Conservation (phyloP, 2,888 invertebrate genomes). For the Chrysomela aeneicollis region DNA sequence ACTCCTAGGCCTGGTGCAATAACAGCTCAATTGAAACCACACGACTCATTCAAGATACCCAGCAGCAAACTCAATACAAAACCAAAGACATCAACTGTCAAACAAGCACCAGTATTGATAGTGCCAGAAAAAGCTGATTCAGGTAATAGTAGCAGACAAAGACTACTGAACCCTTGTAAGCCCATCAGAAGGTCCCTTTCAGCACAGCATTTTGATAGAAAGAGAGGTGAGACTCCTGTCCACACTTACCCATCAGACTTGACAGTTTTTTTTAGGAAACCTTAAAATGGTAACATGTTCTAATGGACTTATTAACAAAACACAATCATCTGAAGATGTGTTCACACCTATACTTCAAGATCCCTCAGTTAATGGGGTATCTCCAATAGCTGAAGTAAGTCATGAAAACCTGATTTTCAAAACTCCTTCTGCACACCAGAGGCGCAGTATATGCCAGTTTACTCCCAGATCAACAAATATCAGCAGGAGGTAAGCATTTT, state of each 20-base stretch:
- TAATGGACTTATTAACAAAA: neutral
- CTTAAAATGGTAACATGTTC: too few species aligned
- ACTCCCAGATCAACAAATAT: conserved; percentile 26
- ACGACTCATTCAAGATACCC: neutral
- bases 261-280: too few species aligned
- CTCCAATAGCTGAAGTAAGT: conserved; percentile 38
- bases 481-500: conserved; percentile 24
- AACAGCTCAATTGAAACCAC: neutral
- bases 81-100: neutral
- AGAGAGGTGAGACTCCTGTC: conserved; percentile 49
- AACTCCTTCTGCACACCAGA: conserved; percentile 44
- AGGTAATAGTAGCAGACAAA: neutral
- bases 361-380: neutral
- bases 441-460: conserved; percentile 33
- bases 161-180: neutral
- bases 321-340: conserved; percentile 3
- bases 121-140: neutral
- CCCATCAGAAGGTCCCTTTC: conserved; percentile 11
- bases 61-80: neutral
- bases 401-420: conserved; percentile 34
- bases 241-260: too few species aligned
- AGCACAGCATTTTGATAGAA: conserved; percentile 14
- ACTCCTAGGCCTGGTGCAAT: neutral
- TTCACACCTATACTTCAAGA: neutral
- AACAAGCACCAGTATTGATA: neutral